These are phyloP conservation scores for Rissa tridactyla DNA, from an alignment of 2,113 vertebrate species.

Conservation along the genomic window DNA sequence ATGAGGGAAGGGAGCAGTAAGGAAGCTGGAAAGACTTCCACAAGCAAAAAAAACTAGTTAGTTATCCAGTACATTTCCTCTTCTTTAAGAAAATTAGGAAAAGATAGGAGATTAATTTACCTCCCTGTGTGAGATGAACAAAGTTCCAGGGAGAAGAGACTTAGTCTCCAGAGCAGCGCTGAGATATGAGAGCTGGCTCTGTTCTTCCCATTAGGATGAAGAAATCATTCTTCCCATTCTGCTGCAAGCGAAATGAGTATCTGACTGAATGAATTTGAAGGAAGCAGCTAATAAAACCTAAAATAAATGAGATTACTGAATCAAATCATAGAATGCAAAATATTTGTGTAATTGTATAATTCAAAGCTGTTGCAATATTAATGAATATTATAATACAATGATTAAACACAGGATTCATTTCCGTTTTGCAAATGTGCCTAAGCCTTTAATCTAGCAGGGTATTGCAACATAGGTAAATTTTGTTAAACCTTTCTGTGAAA, in stretches of 20 bases:
- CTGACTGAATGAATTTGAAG: constrained; percentile 28
- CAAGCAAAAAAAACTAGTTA: background rate
- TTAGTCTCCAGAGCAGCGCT: background rate
- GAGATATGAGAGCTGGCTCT: background rate
- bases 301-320: constrained; percentile 49
- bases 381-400: constrained; percentile 45
- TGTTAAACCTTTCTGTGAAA: constrained; percentile 22
- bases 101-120: background rate
- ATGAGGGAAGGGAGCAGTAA: background rate
- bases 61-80: background rate
- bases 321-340: constrained; percentile 33
- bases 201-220: constrained; percentile 7
- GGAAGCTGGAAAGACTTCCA: background rate
- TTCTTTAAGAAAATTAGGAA: background rate
- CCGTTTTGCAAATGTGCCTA: constrained; percentile 27
- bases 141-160: background rate
- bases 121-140: background rate
- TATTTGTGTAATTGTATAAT: constrained; percentile 66
- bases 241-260: constrained; percentile 18
- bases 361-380: constrained; percentile 54
- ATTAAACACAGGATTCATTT: constrained; percentile 56
- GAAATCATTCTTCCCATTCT: constrained; percentile 20
- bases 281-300: constrained; percentile 54
- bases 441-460: constrained; percentile 46
- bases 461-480: background rate